phyloP scores from a whole-genome alignment of 2,113 vertebrate genomes.

The Murina feae region DNA sequence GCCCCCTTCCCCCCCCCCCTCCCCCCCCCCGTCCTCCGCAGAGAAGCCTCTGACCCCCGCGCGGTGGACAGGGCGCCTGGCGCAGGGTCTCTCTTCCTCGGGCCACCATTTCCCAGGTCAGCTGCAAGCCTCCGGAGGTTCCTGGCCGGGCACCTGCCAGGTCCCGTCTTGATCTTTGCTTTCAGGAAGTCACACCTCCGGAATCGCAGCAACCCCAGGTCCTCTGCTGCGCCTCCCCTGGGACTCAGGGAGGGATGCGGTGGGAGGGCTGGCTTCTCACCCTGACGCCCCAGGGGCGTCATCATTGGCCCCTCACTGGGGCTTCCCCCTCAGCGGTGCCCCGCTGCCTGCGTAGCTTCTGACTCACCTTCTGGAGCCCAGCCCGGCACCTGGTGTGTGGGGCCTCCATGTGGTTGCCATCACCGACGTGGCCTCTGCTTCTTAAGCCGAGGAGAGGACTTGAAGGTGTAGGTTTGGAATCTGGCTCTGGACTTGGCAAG shows the following conservation, averaged over 20 bases:
- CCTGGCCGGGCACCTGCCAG: neutral
- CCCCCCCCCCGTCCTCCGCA: neutral
- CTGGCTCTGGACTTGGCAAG: neutral
- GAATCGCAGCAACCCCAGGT: neutral
- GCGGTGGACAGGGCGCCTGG: neutral
- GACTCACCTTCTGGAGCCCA: constrained; percentile 40
- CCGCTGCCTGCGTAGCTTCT: constrained; percentile 25
- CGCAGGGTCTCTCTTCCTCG: neutral
- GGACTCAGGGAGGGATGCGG: neutral
- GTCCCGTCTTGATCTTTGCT: neutral
- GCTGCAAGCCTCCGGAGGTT: neutral
- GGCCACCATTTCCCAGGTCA: neutral
- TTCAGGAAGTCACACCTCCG: neutral
- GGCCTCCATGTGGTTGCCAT: neutral
- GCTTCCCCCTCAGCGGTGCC: neutral
- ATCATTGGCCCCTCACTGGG: neutral
- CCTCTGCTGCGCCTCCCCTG: neutral
- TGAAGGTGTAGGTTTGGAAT: neutral
- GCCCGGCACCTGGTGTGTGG: neutral
- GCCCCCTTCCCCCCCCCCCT: too few species aligned
- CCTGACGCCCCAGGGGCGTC: neutral
- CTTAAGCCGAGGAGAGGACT: neutral
- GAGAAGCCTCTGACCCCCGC: neutral
- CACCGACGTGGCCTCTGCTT: neutral
- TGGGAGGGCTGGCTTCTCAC: neutral